Base-by-base conservation (phyloP, 2,888 invertebrate species). In the Coenonympha glycerion region DNA sequence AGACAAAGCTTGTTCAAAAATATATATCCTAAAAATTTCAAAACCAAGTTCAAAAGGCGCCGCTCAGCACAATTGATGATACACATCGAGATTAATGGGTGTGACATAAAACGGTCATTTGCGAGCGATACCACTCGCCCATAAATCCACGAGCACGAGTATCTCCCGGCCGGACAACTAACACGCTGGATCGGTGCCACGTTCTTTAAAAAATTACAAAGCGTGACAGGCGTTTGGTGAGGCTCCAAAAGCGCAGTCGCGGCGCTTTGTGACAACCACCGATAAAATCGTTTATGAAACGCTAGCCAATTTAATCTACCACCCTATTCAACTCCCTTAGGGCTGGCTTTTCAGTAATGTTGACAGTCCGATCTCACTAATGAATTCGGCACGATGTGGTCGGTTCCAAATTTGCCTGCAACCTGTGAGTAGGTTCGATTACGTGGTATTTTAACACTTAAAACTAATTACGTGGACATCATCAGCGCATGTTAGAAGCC, bases 121-220 rank as follows among this genome's bases (percentile, higher is more conserved):
- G 22, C 45, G 45, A 33, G n/a, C 15, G 22, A 34, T 45, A 16
- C 34, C 33, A 24, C 34, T 24, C 18, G 45, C 22, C 22, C 42
- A 42, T 47, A 47, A 47, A 44, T 51, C 44, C 33, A 42, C 30
- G 37, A 28, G 51, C 33, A n/a, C n/a, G n/a, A n/a, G 44, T 34
- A 45, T 45, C 44, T 45, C 30, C 21, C 44, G 46, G 47, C 42
- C 37, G 41, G 47, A 51, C 42, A 37, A 26, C 34, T 33, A 44
- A 47, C 44, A 28, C 44, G 34, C 50, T 54, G 53, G 51, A 53
- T 47, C 47, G 26, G 47, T 51, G 53, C 53, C 53, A 54, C 39
- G 31, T 51, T 51, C 44, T 47, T 54, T 54, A 51, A 51, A 53
- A 54, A 54, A 51, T 53, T 47, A 54, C 47, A 45, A 22, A 51